Evolutionary conservation across 1,140 invertebrate genomes (phyloP).

Genomic region (Hormaphis cornu): DNA sequence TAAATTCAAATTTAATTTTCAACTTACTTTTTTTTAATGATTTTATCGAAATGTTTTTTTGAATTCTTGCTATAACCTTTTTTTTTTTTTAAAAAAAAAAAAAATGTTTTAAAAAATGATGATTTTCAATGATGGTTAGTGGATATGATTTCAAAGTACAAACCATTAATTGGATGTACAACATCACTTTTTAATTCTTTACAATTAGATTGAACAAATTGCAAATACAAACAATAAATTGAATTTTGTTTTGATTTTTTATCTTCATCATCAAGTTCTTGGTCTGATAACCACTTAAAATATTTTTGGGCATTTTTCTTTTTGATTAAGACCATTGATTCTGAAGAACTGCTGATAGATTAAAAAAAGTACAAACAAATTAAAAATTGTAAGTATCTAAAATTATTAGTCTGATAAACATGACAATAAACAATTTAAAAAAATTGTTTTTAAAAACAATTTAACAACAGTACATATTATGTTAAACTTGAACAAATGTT

Average conservation of each 20-base stretch:
- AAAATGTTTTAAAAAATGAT: not conserved
- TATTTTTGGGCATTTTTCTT: not conserved
- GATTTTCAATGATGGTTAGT: not conserved
- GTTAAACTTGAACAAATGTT: too few relatives aligned
- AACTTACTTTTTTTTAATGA: not conserved
- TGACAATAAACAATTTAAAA: too few relatives aligned
- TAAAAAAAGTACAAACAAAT: too few relatives aligned
- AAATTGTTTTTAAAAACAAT: too few relatives aligned
- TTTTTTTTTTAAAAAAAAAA: not conserved
- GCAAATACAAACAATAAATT: not conserved
- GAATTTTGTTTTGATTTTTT: not conserved
- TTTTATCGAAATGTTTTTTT: not conserved
- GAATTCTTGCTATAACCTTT: not conserved
- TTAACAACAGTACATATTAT: too few relatives aligned
- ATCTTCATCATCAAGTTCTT: not conserved
- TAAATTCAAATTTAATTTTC: not conserved
- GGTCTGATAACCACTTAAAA: not conserved
- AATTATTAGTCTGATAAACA: too few relatives aligned
- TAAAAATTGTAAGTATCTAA: too few relatives aligned
- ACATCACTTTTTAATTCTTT: not conserved
- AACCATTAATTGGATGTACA: not conserved
- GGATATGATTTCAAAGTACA: not conserved
- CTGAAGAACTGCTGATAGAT: not conserved
- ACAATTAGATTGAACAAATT: not conserved
- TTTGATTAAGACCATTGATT: not conserved